Evolutionary conservation across 1,140 invertebrate species (phyloP).

Genomic region (Calephelis virginiensis): DNA sequence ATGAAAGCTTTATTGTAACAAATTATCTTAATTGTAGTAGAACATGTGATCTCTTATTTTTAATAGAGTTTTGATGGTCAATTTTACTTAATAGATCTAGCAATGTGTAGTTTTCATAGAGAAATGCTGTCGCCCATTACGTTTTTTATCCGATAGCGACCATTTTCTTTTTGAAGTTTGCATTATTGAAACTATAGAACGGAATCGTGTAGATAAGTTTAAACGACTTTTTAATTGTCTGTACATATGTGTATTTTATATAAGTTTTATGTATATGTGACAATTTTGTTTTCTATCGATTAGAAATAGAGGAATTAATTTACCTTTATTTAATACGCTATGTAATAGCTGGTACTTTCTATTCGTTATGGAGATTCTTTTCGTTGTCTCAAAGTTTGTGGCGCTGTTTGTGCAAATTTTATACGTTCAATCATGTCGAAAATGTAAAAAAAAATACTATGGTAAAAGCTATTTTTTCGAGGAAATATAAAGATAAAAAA

Average conservation of each 20-base stretch:
- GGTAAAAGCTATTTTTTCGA: no score
- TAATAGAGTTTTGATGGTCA: slow-evolving; percentile 76
- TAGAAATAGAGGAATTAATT: slow-evolving; percentile 23
- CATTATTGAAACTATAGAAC: slow-evolving; percentile 45
- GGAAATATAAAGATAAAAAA: no score
- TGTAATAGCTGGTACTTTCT: slow-evolving; percentile 6
- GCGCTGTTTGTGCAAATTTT: no score
- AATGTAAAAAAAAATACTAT: no score
- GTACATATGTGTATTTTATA: slow-evolving; percentile 63
- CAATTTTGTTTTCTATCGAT: slow-evolving; percentile 27
- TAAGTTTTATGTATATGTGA: slow-evolving; percentile 48
- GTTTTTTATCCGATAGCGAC: slow-evolving; percentile 53
- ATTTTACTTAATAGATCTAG: slow-evolving; percentile 76
- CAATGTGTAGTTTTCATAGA: slow-evolving; percentile 56
- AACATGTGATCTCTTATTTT: slow-evolving; percentile 76
- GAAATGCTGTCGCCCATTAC: slow-evolving; percentile 55
- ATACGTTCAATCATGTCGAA: no score
- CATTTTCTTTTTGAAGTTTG: slow-evolving; percentile 33
- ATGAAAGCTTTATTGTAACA: slow-evolving; percentile 68
- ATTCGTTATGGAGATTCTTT: no score
- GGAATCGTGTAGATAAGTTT: slow-evolving; percentile 25
- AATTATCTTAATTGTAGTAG: slow-evolving; percentile 69
- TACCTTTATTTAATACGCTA: slow-evolving; percentile 11
- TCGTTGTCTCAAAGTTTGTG: no score
- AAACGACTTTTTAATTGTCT: slow-evolving; percentile 39